Percentiles rank a stretch among this genome's conserved stretches.
phyloP scores from a whole-genome alignment of 2,888 invertebrate genomes.

The Epinotia nisella region DNA sequence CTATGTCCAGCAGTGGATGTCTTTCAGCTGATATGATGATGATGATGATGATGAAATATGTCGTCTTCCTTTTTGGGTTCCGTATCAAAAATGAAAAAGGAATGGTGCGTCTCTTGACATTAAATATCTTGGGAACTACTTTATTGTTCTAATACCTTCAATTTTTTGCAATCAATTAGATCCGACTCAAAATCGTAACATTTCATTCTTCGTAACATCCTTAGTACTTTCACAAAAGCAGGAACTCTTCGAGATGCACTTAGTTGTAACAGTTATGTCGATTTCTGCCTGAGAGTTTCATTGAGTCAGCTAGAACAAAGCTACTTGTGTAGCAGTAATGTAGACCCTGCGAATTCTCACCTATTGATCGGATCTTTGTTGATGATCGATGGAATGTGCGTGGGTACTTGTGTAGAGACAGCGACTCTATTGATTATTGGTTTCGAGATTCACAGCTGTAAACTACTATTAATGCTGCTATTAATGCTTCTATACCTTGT shows the following conservation, averaged over 20 bases:
- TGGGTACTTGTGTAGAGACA: not conserved
- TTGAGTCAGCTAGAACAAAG: not conserved
- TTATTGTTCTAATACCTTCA: too few relatives aligned
- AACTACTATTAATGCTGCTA: too few relatives aligned
- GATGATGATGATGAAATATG: too few relatives aligned
- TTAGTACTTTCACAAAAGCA: not conserved
- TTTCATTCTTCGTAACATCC: not conserved
- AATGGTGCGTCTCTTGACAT: too few relatives aligned
- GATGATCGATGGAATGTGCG: not conserved
- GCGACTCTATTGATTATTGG: conserved; percentile 9
- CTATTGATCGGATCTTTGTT: conserved; percentile 14
- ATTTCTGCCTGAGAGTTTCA: not conserved
- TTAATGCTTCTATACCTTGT: too few relatives aligned
- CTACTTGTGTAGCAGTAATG: not conserved
- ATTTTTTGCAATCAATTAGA: not conserved
- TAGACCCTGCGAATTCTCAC: not conserved
- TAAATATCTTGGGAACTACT: too few relatives aligned
- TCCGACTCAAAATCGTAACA: too few relatives aligned
- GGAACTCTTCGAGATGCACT: not conserved
- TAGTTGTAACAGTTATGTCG: conserved; percentile 8
- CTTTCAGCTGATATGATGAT: too few relatives aligned
- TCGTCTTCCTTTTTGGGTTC: too few relatives aligned
- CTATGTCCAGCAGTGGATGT: too few relatives aligned
- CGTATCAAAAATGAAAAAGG: too few relatives aligned
- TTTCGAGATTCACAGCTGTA: not conserved